Conservation (phyloP, 2,797 vertebrate species). For the Rhynchotus rufescens region DNA sequence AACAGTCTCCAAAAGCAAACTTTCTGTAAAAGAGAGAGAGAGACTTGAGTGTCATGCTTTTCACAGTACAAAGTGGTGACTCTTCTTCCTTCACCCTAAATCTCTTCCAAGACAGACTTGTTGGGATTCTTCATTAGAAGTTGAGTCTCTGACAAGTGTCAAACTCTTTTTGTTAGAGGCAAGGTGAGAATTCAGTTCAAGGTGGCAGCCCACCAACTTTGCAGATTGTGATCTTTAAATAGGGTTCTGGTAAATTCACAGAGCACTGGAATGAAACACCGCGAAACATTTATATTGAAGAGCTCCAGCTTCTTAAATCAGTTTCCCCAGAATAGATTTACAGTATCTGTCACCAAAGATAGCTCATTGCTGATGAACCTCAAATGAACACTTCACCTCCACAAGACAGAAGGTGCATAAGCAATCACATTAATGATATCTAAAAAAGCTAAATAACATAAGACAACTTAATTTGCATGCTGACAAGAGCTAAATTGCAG, state of each 20-base stretch:
- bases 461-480: conserved; percentile 62
- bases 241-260: conserved; percentile 20
- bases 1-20: background rate
- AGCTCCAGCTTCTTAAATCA: conserved; percentile 29
- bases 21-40: background rate
- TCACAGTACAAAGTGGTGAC: background rate
- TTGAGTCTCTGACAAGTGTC: background rate
- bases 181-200: background rate
- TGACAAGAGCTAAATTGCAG: conserved; percentile 64
- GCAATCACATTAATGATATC: conserved; percentile 49
- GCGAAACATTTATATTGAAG: conserved; percentile 49
- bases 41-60: background rate
- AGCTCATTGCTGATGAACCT: conserved; percentile 32
- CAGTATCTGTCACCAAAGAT: conserved; percentile 63
- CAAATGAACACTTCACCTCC: conserved; percentile 32
- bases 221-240: conserved; percentile 36
- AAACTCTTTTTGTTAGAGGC: background rate
- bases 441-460: conserved; percentile 56
- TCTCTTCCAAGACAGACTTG: background rate
- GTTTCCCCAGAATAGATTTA: conserved; percentile 26
- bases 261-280: background rate
- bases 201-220: conserved; percentile 3
- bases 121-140: accelerated
- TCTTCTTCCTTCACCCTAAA: background rate
- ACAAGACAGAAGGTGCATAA: conserved; percentile 30